Base-by-base conservation (phyloP, 2,113 vertebrate species). In the Eidolon helvum region DNA sequence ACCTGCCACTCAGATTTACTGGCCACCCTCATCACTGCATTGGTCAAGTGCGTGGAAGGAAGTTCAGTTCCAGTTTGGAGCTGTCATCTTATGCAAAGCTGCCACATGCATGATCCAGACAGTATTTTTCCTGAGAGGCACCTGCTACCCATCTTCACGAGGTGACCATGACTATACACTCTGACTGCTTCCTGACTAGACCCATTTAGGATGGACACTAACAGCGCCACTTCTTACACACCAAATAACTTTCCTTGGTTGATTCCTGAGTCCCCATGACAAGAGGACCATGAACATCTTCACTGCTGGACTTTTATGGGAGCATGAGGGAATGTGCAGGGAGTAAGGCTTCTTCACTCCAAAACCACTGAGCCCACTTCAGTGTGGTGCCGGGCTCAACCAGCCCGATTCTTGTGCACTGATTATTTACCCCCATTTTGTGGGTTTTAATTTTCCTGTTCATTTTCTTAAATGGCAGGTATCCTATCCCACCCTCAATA, bases 381-480 rank as follows among this genome's bases (percentile, higher is more conserved):
- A 97, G 93, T 95, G 96, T 97, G 96, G 50, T 85, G 71, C 88
- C 94, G 94, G 95, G 59, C 92, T 66, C 79, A 45, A 91, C 90
- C 95, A 98, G 97, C 97, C 97, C 53, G 38, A 95, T 97, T 97
- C 97, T 92, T 98, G 97, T 97, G 96, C 96, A 97, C 96, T 98
- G 98, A 98, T 98, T 97, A 71, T 57, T 72, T 59, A 4, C 28
- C 74, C 87, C 90, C 78, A 30, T 66, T 94, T 91, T 21, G 50
- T 89, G 92, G 91, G 95, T 91, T 93, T 78, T 14, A 84, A 77
- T 21, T 79, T 93, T 93, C 98, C 97, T 98, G 91, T 97, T 98
- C 94, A 84, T 93, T 96, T 98, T 98, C 90, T 98, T 98, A 98
- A 99, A 98, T 96, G 98, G 98, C 98, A 98, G 96, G 98, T 98